A percentile compares a stretch with the other conserved stretches of the same genome.
phyloP scores from a whole-genome alignment of 1,140 invertebrate genomes.

The Drosophila ambigua region DNA sequence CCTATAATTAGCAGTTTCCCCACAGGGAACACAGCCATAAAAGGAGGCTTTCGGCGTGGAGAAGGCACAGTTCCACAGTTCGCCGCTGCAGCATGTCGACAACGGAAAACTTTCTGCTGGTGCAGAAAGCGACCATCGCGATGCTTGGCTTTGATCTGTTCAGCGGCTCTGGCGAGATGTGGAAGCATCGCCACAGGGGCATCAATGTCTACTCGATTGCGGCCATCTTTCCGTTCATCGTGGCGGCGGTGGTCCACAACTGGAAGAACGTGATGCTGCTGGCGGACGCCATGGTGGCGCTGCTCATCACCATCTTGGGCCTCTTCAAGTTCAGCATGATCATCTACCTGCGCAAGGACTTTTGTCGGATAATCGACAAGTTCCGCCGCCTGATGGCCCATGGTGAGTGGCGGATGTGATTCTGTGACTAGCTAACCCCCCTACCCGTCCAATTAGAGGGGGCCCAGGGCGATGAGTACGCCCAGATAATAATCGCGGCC shows the following conservation, averaged over 20 bases:
- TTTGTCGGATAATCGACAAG: slow-evolving; percentile 14
- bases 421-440: too few relatives aligned
- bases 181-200: slow-evolving; percentile 39
- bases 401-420: slow-evolving; percentile 4
- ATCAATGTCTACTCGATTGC: slow-evolving; percentile 25
- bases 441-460: slow-evolving; percentile 13
- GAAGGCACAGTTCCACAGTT: background rate
- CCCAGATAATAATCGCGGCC: slow-evolving; percentile 21
- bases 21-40: slow-evolving; percentile 3
- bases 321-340: slow-evolving; percentile 53
- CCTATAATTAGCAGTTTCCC: slow-evolving; percentile 10
- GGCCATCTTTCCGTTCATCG: slow-evolving; percentile 41
- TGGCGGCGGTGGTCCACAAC: slow-evolving; percentile 33
- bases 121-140: slow-evolving; percentile 33
- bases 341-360: slow-evolving; percentile 29
- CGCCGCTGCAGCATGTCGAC: background rate
- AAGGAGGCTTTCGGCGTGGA: background rate
- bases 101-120: slow-evolving; percentile 30
- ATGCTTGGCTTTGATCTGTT: slow-evolving; percentile 36
- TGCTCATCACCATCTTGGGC: slow-evolving; percentile 40
- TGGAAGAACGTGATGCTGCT: slow-evolving; percentile 31
- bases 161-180: slow-evolving; percentile 25
- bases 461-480: slow-evolving; percentile 1
- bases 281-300: slow-evolving; percentile 41
- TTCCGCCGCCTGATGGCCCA: slow-evolving; percentile 24